Base-by-base conservation (phyloP, 2,888 invertebrate genomes). In the Tenthredo distinguenda region DNA sequence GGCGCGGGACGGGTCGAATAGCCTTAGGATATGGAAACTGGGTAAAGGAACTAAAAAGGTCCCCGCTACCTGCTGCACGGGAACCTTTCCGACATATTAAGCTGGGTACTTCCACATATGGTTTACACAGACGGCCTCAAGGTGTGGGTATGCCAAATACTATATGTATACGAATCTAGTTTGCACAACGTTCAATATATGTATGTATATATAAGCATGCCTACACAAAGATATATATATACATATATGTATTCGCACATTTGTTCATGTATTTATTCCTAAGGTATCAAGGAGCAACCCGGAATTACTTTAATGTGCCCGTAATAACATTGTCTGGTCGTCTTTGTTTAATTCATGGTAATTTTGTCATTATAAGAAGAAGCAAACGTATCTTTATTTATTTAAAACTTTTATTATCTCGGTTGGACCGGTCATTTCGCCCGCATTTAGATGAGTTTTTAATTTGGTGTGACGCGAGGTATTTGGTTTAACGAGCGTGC, bases 401-500 rank as follows among this genome's bases (percentile, higher is more conserved):
- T 90, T 90, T 89, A 87, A 89, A 89, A 89, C 87, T 88, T 89
- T 88, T 87, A 87, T 87, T 88, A 87, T 86, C 85, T 85, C 58
- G 77, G 74, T 40, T 83, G 88, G 87, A 85, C 86, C 88, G 87
- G 88, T 90, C 89, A 89, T 90, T 90, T 90, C 87, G 88, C 86
- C 85, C 88, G 90, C 87, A 90, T 90, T 90, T 89, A 90, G 89
- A 91, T 90, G 90, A 90, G 89, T 90, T 91, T 91, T 91, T 90
- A 91, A 91, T 91, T 91, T 90, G 87, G 89, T 89, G 89, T 89
- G 89, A 91, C 90, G 90, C 88, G 88, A 87, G 89, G 87, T 89
- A 89, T 91, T 90, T 89, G 89, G 86, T 90, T 90, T 91, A 90
- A 91, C 90, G 90, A 90, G 89, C 89, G 84, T 84, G 87, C 85